phyloP scores from a whole-genome alignment of 2,888 invertebrate species.

The Thalpophila matura region DNA sequence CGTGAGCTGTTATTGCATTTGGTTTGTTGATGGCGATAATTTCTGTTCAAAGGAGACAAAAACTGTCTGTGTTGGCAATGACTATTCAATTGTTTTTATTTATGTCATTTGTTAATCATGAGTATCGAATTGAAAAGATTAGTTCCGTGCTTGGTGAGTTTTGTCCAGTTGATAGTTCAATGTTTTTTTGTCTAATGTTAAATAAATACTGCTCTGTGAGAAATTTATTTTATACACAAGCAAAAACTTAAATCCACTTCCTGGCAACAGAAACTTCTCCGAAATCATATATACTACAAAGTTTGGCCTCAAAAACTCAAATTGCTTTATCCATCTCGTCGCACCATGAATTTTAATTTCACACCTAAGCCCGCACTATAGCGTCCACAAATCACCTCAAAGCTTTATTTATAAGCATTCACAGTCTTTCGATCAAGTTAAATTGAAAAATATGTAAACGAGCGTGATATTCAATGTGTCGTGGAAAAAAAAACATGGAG shows the following conservation, averaged over 20 bases:
- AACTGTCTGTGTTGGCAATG: constrained; percentile 61
- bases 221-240: background rate
- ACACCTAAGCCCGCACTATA: constrained; percentile 57
- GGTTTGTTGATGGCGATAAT: constrained; percentile 75
- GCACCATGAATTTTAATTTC: constrained; percentile 62
- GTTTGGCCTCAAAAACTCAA: constrained; percentile 21
- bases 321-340: constrained; percentile 30
- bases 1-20: constrained; percentile 64
- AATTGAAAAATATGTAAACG: constrained; percentile 88
- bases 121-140: constrained; percentile 47
- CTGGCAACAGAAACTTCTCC: background rate
- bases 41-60: constrained; percentile 71
- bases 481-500: constrained; percentile 84
- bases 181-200: background rate
- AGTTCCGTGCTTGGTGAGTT: constrained; percentile 33
- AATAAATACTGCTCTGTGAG: background rate
- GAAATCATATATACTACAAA: background rate
- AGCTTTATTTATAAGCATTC: constrained; percentile 76
- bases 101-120: constrained; percentile 39
- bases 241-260: background rate
- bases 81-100: constrained; percentile 49
- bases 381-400: constrained; percentile 70
- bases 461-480: constrained; percentile 82
- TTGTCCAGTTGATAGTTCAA: constrained; percentile 8
- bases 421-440: constrained; percentile 73